Evolutionary conservation across 1,140 invertebrate genomes (phyloP).

Genomic region (Berghia stephanieae): DNA sequence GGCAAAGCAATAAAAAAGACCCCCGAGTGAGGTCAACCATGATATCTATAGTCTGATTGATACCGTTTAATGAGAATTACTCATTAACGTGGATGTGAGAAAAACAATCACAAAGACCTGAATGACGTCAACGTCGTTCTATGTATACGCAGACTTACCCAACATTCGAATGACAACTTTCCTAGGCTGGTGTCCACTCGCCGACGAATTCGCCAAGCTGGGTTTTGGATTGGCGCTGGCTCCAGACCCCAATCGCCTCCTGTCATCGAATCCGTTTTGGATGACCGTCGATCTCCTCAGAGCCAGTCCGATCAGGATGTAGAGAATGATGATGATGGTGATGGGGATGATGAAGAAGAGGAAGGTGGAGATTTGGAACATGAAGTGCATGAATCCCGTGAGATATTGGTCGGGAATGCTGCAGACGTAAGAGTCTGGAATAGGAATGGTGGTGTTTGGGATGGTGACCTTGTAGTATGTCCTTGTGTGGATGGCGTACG

Average conservation of each 20-base stretch:
- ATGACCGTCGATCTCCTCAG: constrained; percentile 54
- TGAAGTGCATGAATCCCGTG: constrained; percentile 47
- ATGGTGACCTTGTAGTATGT: constrained; percentile 49
- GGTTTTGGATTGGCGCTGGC: neutral
- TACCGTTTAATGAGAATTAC: too few species aligned
- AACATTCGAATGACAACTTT: constrained; percentile 55
- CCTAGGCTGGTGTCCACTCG: constrained; percentile 41
- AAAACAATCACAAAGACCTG: too few species aligned
- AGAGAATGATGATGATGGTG: constrained; percentile 65
- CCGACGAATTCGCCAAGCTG: neutral
- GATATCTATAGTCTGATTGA: too few species aligned
- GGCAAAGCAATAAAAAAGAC: too few species aligned
- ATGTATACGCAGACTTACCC: constrained; percentile 51
- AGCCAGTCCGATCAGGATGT: constrained; percentile 65
- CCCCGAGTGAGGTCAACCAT: too few species aligned
- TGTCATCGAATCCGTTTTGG: constrained; percentile 42
- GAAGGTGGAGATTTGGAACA: constrained; percentile 63
- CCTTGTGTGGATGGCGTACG: constrained; percentile 67
- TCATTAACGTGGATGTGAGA: too few species aligned
- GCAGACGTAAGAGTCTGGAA: constrained; percentile 58
- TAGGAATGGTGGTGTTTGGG: constrained; percentile 40
- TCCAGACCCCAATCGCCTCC: constrained; percentile 21
- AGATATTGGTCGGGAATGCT: constrained; percentile 55
- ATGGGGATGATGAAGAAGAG: constrained; percentile 67
- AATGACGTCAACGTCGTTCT: too few species aligned